Evolutionary conservation across 2,113 vertebrate species (phyloP).

Genomic region (Paratilapia polleni): DNA sequence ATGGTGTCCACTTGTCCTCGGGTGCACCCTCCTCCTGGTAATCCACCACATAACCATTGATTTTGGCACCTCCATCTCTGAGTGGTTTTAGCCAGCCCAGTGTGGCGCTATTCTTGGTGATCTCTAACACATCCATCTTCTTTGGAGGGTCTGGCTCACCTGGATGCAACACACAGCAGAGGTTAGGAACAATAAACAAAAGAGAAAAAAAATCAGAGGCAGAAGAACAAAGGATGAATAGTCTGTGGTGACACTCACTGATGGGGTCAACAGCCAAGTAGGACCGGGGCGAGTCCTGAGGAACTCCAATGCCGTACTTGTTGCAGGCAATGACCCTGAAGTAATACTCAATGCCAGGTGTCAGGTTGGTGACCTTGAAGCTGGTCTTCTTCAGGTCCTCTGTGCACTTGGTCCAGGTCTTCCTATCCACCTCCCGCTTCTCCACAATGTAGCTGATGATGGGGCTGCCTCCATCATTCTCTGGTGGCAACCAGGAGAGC

Average conservation of each 20-base stretch:
- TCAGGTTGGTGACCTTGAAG: constrained; percentile 90
- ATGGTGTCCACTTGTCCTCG: constrained; percentile 92
- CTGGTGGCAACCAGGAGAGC: constrained; percentile 94
- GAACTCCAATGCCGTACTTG: constrained; percentile 94
- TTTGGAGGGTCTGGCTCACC: constrained; percentile 97
- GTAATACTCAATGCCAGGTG: constrained; percentile 92
- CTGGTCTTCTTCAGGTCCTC: constrained; percentile 95
- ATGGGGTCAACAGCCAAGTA: constrained; percentile 92
- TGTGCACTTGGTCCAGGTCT: constrained; percentile 91
- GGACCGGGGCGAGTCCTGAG: constrained; percentile 90
- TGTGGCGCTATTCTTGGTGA: constrained; percentile 91
- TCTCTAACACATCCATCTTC: constrained; percentile 95
- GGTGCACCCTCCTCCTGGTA: constrained; percentile 89
- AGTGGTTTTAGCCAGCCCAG: constrained; percentile 94
- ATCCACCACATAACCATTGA: constrained; percentile 95
- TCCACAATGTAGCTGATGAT: constrained; percentile 94
- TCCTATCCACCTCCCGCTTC: constrained; percentile 94
- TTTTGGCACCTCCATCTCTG: constrained; percentile 94
- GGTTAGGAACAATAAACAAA: not conserved
- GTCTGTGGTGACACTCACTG: constrained; percentile 82
- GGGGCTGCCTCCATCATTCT: constrained; percentile 95
- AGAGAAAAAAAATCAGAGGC: not conserved
- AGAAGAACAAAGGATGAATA: not conserved
- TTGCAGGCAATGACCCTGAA: constrained; percentile 97
- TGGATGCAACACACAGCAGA: constrained; percentile 50